Evolutionary conservation across 1,140 invertebrate species (phyloP).

Genomic region (Anastatus disparis): DNA sequence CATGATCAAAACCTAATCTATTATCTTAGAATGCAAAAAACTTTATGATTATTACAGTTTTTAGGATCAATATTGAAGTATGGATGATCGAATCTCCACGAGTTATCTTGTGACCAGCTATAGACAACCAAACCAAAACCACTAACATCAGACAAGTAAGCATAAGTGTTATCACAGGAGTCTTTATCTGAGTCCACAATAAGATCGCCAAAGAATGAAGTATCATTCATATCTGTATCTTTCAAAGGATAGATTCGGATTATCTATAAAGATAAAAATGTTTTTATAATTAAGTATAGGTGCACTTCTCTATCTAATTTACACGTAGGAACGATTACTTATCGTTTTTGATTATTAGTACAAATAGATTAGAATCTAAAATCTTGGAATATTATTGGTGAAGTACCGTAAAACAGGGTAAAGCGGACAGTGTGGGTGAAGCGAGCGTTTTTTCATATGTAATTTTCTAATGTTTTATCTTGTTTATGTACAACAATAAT

Average conservation of each 20-base stretch:
- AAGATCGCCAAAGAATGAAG: slow-evolving; percentile 79
- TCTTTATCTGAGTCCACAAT: slow-evolving; percentile 74
- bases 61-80: slow-evolving; percentile 85
- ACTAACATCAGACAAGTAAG: slow-evolving; percentile 80
- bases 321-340: slow-evolving; percentile 21
- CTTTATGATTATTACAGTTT: slow-evolving; percentile 60
- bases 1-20: no score
- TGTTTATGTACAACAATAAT: no score
- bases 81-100: slow-evolving; percentile 81
- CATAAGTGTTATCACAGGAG: slow-evolving; percentile 77
- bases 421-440: no score
- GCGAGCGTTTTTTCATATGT: no score
- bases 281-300: no score
- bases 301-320: no score
- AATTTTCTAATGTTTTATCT: no score
- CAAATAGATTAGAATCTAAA: neutral
- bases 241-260: slow-evolving; percentile 75
- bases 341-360: neutral
- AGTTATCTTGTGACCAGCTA: slow-evolving; percentile 76
- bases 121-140: slow-evolving; percentile 81
- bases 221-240: slow-evolving; percentile 72
- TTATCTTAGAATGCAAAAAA: neutral
- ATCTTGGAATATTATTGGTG: slow-evolving; percentile 20
- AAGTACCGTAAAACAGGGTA: no score
- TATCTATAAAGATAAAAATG: slow-evolving; percentile 64